Conservation (phyloP, 2,797 vertebrate species). For the Cyclura pinguis region DNA sequence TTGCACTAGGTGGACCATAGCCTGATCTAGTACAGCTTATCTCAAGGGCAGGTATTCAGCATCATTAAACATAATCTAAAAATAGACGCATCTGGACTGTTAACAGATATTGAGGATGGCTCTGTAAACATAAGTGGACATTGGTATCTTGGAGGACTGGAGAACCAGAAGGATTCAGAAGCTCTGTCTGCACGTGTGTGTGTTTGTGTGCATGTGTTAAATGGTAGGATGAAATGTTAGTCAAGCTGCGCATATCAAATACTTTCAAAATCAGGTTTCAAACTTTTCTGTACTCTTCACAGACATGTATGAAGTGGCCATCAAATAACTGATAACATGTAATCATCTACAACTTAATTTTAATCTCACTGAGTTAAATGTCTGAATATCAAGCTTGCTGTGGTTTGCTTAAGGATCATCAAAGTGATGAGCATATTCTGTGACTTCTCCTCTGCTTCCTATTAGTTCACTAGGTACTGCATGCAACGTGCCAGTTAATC, state of each 20-base stretch:
- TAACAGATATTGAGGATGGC: background rate
- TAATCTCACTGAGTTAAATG: background rate
- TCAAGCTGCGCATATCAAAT: background rate
- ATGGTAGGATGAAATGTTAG: too few species aligned
- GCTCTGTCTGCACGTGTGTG: too few species aligned
- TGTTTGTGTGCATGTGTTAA: too few species aligned
- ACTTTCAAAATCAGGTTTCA: background rate
- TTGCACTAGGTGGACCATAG: background rate
- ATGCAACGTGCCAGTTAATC: background rate
- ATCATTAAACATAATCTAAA: background rate
- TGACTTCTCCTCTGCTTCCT: background rate
- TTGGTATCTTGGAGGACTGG: background rate
- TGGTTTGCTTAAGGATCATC: background rate
- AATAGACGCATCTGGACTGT: background rate
- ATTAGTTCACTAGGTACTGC: background rate
- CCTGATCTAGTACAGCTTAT: background rate
- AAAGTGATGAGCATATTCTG: background rate
- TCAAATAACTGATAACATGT: slow-evolving; percentile 13
- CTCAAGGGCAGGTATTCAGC: background rate
- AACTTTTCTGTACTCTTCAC: slow-evolving; percentile 11
- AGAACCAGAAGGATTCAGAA: background rate
- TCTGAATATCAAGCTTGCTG: background rate
- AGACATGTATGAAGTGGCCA: background rate
- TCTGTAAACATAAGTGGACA: background rate
- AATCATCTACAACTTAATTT: background rate